phyloP scores from a whole-genome alignment of 2,888 invertebrate genomes.

The Cheilosia scutellata region DNA sequence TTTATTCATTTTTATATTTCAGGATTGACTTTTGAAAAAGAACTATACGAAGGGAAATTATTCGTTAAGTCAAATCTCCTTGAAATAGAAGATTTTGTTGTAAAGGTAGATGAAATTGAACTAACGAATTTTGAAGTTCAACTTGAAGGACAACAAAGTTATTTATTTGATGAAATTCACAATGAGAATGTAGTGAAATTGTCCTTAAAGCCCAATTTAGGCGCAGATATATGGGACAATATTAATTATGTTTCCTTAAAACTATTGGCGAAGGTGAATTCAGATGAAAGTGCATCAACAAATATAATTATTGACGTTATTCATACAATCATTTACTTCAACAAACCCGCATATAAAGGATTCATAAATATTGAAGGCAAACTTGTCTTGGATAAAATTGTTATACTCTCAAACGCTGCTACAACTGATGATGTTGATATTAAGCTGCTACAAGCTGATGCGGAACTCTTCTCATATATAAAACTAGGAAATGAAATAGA shows the following conservation, averaged over 20 bases:
- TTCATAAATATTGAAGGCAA: constrained; percentile 3
- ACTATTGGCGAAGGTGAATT: neutral
- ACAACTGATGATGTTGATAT: constrained; percentile 30
- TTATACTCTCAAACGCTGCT: constrained; percentile 7
- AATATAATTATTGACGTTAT: constrained; percentile 33
- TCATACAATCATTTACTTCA: constrained; percentile 2
- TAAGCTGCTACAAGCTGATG: constrained; percentile 8
- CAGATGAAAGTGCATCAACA: constrained; percentile 27
- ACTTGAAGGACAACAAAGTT: neutral
- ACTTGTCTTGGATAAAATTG: constrained; percentile 21
- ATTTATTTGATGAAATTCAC: constrained; percentile 1
- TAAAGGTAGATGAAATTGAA: neutral
- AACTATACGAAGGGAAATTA: constrained; percentile 25
- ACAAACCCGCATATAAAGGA: constrained; percentile 33
- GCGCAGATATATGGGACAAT: neutral
- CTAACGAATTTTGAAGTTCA: neutral
- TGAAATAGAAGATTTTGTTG: constrained; percentile 2
- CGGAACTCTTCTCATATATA: constrained; percentile 13
- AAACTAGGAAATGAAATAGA: constrained; percentile 11
- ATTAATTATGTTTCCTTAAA: neutral
- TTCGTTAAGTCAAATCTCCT: neutral
- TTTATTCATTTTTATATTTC: neutral
- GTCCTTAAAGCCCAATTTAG: neutral
- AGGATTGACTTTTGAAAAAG: constrained; percentile 6
- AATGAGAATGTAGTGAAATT: neutral